These are phyloP conservation scores for Lycaena phlaeas DNA, from an alignment of 2,888 invertebrate species.

Conservation along the genomic window DNA sequence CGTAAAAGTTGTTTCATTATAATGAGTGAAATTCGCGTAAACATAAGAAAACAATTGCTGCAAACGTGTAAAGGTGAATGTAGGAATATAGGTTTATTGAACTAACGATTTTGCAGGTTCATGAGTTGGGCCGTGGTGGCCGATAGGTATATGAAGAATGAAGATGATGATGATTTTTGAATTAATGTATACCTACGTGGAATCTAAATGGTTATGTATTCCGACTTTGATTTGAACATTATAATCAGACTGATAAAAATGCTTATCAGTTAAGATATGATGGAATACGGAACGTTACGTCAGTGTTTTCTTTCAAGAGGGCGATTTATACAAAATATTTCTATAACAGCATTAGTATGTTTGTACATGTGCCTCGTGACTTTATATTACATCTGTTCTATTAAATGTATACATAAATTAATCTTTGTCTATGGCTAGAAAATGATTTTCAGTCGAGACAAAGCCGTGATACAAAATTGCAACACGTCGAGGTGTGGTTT, in stretches of 20 bases:
- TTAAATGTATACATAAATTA: too few species aligned
- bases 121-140: too few species aligned
- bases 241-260: constrained; percentile 8
- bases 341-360: neutral
- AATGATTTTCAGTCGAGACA: neutral
- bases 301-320: constrained; percentile 6
- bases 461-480: neutral
- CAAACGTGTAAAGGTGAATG: too few species aligned
- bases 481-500: constrained; percentile 1
- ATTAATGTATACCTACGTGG: neutral
- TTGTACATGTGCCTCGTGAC: neutral
- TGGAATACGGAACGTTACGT: constrained; percentile 8
- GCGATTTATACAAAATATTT: too few species aligned
- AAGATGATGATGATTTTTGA: neutral
- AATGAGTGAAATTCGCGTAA: too few species aligned
- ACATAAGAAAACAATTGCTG: too few species aligned
- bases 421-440: neutral
- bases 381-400: too few species aligned
- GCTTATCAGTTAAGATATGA: constrained; percentile 9
- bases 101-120: too few species aligned
- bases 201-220: neutral
- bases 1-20: too few species aligned
- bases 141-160: too few species aligned
- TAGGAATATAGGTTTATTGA: too few species aligned
- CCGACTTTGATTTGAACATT: constrained; percentile 5